Base-by-base conservation (phyloP, 92 coral and sea anemone species). In the Epizoanthus rinbou region DNA sequence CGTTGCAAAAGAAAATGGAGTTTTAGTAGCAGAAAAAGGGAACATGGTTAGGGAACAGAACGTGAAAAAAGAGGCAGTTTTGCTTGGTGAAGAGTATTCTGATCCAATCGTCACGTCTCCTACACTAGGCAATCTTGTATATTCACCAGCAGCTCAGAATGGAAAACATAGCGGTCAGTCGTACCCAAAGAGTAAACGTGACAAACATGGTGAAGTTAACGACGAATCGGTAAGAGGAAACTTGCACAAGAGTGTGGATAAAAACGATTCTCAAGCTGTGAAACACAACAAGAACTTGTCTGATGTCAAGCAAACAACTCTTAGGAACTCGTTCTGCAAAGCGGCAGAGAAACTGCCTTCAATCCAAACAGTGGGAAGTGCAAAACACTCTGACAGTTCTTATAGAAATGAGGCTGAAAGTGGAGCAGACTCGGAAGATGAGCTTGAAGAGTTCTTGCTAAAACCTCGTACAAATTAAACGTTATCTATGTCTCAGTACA, bases 391-490 rank as follows among this genome's bases (percentile, higher is more conserved):
- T 67, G 22, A 35, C 50, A 1, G 17, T 67, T 67, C 60, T 13
- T 21, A 6, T 7, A n/a, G 21, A 22, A 62, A 37, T 16, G 71
- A 63, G 31, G 8, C 17, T 39, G 16, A n/a, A 11, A 14, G 22
- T 69, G 52, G 21, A 39, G n/a, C 68, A 17, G 82, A 78, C 25
- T 78, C 82, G 24, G 82, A 78, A 5, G 82, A 78, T 23, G 82
- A 78, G 13, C 82, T 78, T 24, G 82, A 78, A 28, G 82, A 78
- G 28, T 78, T 78, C 17, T 43, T 78, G 24, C 58, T 78, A 16
- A 62, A 78, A 78, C 82, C 82, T 62, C 39, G 39, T 58, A 3
- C 33, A 19, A 62, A 21, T 21, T 39, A 37, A 8, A 60, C 62
- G 24, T 25, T 47, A 15, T 43, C 70, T 62, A 1, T 60, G 54